Evolutionary conservation across 2,888 invertebrate genomes (phyloP).

Genomic region (Drosophila testacea): DNA sequence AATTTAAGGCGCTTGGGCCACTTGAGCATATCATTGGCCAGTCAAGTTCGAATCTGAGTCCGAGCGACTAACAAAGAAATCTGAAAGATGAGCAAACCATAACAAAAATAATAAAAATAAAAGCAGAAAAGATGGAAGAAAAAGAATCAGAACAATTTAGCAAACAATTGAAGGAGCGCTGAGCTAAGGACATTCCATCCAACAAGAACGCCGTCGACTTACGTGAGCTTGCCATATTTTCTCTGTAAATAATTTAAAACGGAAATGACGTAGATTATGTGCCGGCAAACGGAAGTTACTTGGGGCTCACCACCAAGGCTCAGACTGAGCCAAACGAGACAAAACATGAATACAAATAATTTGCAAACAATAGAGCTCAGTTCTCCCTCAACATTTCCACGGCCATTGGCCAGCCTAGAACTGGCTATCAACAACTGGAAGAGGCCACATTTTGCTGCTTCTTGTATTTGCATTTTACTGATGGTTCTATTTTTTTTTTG

Average conservation of each 20-base stretch:
- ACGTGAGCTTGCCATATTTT: conserved; percentile 61
- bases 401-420: conserved; percentile 18
- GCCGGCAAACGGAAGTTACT: conserved; percentile 69
- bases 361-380: conserved; percentile 61
- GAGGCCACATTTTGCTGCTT: conserved; percentile 58
- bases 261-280: conserved; percentile 76
- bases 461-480: conserved; percentile 65
- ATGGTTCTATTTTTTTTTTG: conserved; percentile 28
- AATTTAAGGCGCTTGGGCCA: conserved; percentile 48
- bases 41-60: conserved; percentile 1
- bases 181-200: conserved; percentile 29
- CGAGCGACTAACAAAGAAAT: conserved; percentile 49
- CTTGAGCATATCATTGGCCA: conserved; percentile 53
- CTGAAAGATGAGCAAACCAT: conserved; percentile 51
- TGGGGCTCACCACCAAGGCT: conserved; percentile 37
- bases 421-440: conserved; percentile 4
- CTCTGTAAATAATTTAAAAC: conserved; percentile 76
- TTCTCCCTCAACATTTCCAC: neutral
- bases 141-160: conserved; percentile 49
- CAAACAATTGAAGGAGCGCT: conserved; percentile 56
- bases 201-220: conserved; percentile 13
- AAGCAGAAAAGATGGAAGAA: neutral
- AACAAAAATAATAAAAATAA: conserved; percentile 13
- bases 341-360: conserved; percentile 70
- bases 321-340: conserved; percentile 35